phyloP scores from a whole-genome alignment of 2,797 vertebrate genomes.

The Malacoraja senta region DNA sequence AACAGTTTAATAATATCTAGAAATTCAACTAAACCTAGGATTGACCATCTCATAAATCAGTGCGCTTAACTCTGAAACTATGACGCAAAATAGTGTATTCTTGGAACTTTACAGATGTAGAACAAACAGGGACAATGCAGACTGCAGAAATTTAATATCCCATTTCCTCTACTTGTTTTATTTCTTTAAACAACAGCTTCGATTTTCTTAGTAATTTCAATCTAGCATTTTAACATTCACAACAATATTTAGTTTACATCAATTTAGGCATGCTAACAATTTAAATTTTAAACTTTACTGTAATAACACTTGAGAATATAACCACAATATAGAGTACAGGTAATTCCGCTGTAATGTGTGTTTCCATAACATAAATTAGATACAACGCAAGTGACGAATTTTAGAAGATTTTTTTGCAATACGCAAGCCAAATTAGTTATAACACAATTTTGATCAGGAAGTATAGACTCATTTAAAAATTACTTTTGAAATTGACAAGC shows the following conservation, averaged over 20 bases:
- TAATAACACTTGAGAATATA: not conserved
- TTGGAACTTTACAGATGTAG: conserved; percentile 36
- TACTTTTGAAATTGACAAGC: too few relatives aligned
- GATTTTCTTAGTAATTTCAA: not conserved
- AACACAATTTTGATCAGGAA: too few relatives aligned
- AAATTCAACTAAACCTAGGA: conserved; percentile 42
- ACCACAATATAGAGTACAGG: not conserved
- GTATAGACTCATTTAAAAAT: too few relatives aligned
- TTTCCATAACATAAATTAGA: too few relatives aligned
- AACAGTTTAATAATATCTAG: conserved; percentile 43
- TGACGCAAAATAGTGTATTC: conserved; percentile 46
- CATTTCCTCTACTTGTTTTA: conserved; percentile 41
- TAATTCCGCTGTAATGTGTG: too few relatives aligned
- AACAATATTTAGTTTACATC: not conserved
- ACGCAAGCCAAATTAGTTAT: too few relatives aligned
- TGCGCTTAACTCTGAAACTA: conserved; percentile 44
- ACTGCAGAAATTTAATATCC: conserved; percentile 45
- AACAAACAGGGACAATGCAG: conserved; percentile 42
- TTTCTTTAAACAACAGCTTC: not conserved
- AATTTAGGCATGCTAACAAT: not conserved
- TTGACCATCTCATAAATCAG: conserved; percentile 40
- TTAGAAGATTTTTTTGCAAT: too few relatives aligned
- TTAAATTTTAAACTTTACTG: not conserved
- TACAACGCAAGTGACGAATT: too few relatives aligned
- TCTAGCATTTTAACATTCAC: not conserved